These are phyloP conservation scores for Zeugodacus cucurbitae DNA, from an alignment of 1,140 invertebrate species.

Conservation along the genomic window DNA sequence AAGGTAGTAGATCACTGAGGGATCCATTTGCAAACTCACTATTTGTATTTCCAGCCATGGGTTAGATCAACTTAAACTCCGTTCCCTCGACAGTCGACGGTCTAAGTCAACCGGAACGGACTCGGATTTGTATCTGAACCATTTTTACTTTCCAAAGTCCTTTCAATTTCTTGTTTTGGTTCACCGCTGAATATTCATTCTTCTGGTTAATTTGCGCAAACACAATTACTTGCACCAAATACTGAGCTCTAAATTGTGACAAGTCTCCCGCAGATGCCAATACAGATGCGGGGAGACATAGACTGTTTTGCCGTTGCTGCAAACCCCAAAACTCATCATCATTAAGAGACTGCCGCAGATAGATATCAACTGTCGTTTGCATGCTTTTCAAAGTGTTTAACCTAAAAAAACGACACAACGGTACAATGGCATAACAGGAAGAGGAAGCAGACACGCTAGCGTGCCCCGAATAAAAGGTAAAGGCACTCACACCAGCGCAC, in stretches of 20 bases:
- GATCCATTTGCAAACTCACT: too few species aligned
- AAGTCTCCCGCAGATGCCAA: neutral
- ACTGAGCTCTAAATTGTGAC: neutral
- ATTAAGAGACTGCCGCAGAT: constrained; percentile 3
- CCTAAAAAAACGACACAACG: neutral
- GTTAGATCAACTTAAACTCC: too few species aligned
- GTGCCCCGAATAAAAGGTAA: neutral
- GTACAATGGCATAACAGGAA: neutral
- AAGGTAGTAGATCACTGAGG: too few species aligned
- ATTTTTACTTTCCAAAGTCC: neutral
- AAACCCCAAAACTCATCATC: constrained; percentile 21
- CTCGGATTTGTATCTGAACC: too few species aligned
- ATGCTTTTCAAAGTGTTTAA: constrained; percentile 8
- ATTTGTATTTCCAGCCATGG: too few species aligned
- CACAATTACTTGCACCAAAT: neutral
- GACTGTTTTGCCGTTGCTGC: neutral
- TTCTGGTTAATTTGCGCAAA: neutral
- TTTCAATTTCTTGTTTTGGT: neutral
- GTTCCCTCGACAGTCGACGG: too few species aligned
- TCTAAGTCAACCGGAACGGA: too few species aligned
- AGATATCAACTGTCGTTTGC: constrained; percentile 2
- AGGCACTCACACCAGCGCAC: neutral
- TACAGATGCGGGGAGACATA: neutral
- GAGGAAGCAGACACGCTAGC: constrained; percentile 14
- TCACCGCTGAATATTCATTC: neutral